These are phyloP conservation scores for Plumapathes pennacea DNA, from an alignment of 92 coral and sea anemone genomes.

Conservation along the genomic window DNA sequence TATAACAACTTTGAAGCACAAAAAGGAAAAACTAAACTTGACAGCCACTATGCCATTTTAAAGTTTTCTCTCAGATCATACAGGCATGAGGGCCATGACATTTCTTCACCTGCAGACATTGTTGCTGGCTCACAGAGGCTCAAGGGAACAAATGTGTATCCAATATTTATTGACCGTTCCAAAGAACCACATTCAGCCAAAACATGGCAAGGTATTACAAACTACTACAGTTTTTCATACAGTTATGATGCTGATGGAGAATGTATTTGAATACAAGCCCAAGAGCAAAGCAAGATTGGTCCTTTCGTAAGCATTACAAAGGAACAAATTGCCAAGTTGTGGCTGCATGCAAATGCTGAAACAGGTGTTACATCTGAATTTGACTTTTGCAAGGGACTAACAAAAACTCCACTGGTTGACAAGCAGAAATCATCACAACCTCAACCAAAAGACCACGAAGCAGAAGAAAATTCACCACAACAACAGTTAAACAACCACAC, in stretches of 20 bases:
- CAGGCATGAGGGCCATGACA: constrained; percentile 26
- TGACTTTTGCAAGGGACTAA: constrained; percentile 31
- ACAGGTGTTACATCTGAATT: constrained; percentile 35
- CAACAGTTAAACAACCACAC: constrained; percentile 1
- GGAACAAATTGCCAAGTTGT: not conserved
- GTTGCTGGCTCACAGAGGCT: constrained; percentile 22
- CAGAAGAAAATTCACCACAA: not conserved
- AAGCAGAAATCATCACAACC: constrained; percentile 13
- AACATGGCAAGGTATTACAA: constrained; percentile 35
- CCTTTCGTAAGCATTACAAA: not conserved
- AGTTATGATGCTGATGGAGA: constrained; percentile 3
- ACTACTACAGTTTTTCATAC: constrained; percentile 18
- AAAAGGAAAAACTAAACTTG: constrained; percentile 55
- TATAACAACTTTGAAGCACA: constrained; percentile 47
- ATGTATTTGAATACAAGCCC: not conserved
- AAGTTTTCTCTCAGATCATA: constrained; percentile 30
- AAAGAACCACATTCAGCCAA: constrained; percentile 30
- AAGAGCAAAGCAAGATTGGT: constrained; percentile 12
- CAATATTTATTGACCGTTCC: constrained; percentile 13
- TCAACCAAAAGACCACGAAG: constrained; percentile 13
- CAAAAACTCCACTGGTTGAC: constrained; percentile 11
- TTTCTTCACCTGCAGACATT: constrained; percentile 21
- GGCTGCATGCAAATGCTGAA: not conserved
- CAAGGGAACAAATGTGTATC: constrained; percentile 36
- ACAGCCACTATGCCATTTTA: constrained; percentile 41